phyloP scores from a whole-genome alignment of 2,113 vertebrate genomes.

The Nansenia antarctica region DNA sequence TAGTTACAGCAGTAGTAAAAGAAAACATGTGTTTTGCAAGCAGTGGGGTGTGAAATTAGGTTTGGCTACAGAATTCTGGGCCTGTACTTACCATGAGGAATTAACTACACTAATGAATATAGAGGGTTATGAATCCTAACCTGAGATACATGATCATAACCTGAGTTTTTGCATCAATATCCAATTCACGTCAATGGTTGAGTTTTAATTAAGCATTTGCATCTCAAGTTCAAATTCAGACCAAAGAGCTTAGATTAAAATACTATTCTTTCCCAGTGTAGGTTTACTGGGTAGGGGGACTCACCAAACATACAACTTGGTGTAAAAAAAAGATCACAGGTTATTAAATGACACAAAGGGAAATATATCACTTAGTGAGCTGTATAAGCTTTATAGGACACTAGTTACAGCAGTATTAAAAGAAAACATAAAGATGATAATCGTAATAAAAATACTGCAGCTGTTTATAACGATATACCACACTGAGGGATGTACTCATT shows the following conservation, averaged over 20 bases:
- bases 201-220: not conserved
- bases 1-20: slow-evolving; percentile 16
- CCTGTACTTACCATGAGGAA: slow-evolving; percentile 40
- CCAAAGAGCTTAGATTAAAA: not conserved
- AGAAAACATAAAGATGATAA: slow-evolving; percentile 24
- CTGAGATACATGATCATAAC: not conserved
- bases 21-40: slow-evolving; percentile 11
- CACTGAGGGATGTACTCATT: slow-evolving; percentile 33
- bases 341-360: not conserved
- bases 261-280: not conserved
- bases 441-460: slow-evolving; percentile 52
- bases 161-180: not conserved
- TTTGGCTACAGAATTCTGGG: not conserved
- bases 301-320: no score
- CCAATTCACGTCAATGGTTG: not conserved
- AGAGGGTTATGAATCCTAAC: not conserved
- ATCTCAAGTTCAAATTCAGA: not conserved
- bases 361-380: no score
- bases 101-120: not conserved
- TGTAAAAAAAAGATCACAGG: no score
- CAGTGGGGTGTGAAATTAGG: not conserved
- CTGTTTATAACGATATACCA: slow-evolving; percentile 43
- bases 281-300: no score
- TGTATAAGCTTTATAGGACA: no score
- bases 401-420: slow-evolving; percentile 13